These are phyloP conservation scores for Aphelinus atriplicis DNA, from an alignment of 1,140 invertebrate species.

Conservation along the genomic window DNA sequence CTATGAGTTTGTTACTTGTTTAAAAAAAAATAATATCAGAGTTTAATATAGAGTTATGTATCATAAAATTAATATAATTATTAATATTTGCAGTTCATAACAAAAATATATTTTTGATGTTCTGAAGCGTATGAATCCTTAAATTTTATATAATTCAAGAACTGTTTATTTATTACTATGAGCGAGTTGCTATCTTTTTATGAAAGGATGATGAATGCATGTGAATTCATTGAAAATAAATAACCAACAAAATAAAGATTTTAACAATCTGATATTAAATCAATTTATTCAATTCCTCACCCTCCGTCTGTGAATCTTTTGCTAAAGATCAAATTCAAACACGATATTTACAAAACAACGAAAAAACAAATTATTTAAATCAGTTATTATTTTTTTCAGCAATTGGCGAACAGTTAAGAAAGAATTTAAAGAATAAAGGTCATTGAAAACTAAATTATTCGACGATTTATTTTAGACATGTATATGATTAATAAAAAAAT, in stretches of 20 bases:
- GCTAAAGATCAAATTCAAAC: no score
- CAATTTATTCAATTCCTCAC: no score
- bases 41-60: slow-evolving; percentile 35
- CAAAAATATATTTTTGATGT: slow-evolving; percentile 3
- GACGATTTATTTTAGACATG: no score
- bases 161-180: slow-evolving; percentile 33
- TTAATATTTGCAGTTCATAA: slow-evolving; percentile 7
- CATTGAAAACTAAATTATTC: no score
- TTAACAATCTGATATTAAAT: not conserved
- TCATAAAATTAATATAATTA: slow-evolving; percentile 17
- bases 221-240: slow-evolving; percentile 20
- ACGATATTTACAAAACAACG: no score
- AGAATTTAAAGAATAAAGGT: no score
- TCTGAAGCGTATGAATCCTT: not conserved
- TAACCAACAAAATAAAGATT: slow-evolving; percentile 33
- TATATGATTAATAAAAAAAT: no score
- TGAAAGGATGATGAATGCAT: slow-evolving; percentile 17
- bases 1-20: slow-evolving; percentile 41
- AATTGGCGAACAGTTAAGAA: no score
- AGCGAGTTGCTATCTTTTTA: slow-evolving; percentile 12
- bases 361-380: no score
- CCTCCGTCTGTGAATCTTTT: no score
- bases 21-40: slow-evolving; percentile 17
- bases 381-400: no score
- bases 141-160: slow-evolving; percentile 26